Evolutionary conservation across 2,797 vertebrate species (phyloP).

Genomic region (Poeciliopsis paucimaculata): DNA sequence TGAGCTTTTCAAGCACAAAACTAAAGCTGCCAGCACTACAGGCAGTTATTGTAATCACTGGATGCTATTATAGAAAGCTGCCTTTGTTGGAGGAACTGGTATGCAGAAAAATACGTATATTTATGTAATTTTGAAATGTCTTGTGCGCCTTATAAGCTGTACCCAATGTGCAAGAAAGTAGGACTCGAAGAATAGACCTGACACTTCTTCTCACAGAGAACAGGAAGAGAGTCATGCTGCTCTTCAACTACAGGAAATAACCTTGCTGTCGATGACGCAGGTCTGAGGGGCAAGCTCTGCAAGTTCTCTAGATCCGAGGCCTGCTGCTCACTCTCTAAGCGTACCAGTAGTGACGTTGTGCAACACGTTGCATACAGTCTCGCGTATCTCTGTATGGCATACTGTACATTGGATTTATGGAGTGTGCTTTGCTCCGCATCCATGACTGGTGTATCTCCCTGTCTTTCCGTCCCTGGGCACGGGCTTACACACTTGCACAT

Average conservation of each 20-base stretch:
- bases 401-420: constrained; percentile 22
- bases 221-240: constrained; percentile 74
- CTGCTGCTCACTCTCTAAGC: constrained; percentile 38
- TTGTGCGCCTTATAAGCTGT: constrained; percentile 20
- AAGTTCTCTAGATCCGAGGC: constrained; percentile 53
- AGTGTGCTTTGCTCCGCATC: constrained; percentile 27
- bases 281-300: constrained; percentile 68
- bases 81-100: neutral
- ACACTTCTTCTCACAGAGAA: constrained; percentile 62
- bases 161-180: constrained; percentile 20
- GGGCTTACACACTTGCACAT: constrained; percentile 47
- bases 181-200: constrained; percentile 33
- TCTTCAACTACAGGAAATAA: constrained; percentile 77
- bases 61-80: neutral
- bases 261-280: constrained; percentile 72
- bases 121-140: neutral
- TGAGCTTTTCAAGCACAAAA: constrained; percentile 23
- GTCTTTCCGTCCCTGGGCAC: constrained; percentile 35
- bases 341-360: constrained; percentile 22
- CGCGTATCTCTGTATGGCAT: constrained; percentile 22
- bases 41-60: constrained; percentile 40
- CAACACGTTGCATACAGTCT: constrained; percentile 36
- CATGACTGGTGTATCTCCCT: constrained; percentile 28
- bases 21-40: constrained; percentile 37
- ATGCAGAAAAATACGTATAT: neutral